Percentiles rank a stretch among this genome's conserved stretches.
Evolutionary conservation across 2,113 vertebrate genomes (phyloP).

Genomic region (Ammospiza nelsoni): DNA sequence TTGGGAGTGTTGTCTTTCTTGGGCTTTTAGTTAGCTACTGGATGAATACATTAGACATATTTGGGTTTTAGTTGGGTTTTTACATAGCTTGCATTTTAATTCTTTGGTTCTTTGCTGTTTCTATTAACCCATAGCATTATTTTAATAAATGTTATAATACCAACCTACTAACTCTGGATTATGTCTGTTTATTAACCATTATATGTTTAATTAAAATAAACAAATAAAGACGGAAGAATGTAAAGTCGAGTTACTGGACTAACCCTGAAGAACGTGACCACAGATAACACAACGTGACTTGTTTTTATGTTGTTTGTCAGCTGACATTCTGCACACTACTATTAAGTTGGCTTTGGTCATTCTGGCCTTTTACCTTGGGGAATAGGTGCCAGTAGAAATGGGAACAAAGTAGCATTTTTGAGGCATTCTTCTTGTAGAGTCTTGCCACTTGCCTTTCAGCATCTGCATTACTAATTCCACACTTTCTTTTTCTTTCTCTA

Average conservation of each 20-base stretch:
- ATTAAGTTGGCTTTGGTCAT: conserved; percentile 68
- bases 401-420: conserved; percentile 68
- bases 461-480: conserved; percentile 91
- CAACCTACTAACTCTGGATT: conserved; percentile 97
- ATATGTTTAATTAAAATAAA: conserved; percentile 86
- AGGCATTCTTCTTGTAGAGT: conserved; percentile 75
- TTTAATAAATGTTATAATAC: conserved; percentile 98
- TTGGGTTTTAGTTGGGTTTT: conserved; percentile 86
- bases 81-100: conserved; percentile 94
- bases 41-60: conserved; percentile 84
- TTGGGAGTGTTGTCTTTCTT: conserved; percentile 84
- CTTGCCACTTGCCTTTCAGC: conserved; percentile 87
- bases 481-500: conserved; percentile 73
- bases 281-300: conserved; percentile 89
- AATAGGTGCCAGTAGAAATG: conserved; percentile 62
- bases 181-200: conserved; percentile 95
- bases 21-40: conserved; percentile 87
- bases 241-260: conserved; percentile 82
- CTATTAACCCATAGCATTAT: conserved; percentile 92
- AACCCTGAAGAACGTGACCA: conserved; percentile 86
- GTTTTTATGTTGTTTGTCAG: conserved; percentile 85
- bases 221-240: conserved; percentile 78
- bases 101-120: conserved; percentile 91
- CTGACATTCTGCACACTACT: conserved; percentile 76
- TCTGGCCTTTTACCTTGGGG: conserved; percentile 64